These are phyloP conservation scores for Drosophila sp. DNA, from an alignment of 1,140 invertebrate species.

Conservation along the genomic window DNA sequence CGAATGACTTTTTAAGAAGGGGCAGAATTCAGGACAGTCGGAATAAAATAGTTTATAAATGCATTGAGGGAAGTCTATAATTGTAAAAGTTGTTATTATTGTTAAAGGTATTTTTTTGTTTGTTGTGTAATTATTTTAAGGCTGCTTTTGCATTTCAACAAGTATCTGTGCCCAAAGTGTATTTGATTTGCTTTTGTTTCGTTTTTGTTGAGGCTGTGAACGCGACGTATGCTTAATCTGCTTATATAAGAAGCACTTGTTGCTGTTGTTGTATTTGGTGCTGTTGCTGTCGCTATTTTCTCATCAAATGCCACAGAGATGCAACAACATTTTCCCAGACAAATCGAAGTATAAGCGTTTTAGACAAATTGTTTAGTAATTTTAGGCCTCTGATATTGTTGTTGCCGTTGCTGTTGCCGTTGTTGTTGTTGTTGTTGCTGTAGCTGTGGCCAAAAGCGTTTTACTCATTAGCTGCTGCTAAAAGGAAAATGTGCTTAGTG, in stretches of 20 bases:
- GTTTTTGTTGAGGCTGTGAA: slow-evolving; percentile 2
- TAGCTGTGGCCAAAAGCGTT: slow-evolving; percentile 55
- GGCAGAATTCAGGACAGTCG: no score
- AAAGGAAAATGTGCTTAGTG: slow-evolving; percentile 67
- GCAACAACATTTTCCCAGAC: slow-evolving; percentile 71
- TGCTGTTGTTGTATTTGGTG: slow-evolving; percentile 12
- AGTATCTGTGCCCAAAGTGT: neutral
- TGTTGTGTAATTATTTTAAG: neutral
- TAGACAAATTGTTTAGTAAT: slow-evolving; percentile 76
- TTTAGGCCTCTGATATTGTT: slow-evolving; percentile 33
- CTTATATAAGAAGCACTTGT: slow-evolving; percentile 22
- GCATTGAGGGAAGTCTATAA: no score
- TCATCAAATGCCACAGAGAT: slow-evolving; percentile 54
- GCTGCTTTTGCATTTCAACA: neutral
- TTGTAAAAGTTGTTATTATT: no score
- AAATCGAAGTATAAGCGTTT: slow-evolving; percentile 60
- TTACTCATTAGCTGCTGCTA: slow-evolving; percentile 77
- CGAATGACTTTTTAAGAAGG: no score
- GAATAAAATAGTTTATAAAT: no score
- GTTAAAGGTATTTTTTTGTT: no score
- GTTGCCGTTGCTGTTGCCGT: slow-evolving; percentile 7
- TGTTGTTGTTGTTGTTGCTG: slow-evolving; percentile 15
- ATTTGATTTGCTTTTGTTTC: slow-evolving; percentile 3
- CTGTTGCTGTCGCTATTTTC: slow-evolving; percentile 45
- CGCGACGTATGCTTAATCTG: slow-evolving; percentile 25